Evolutionary conservation across 2,888 invertebrate species (phyloP).

Genomic region (Caprella mutica): DNA sequence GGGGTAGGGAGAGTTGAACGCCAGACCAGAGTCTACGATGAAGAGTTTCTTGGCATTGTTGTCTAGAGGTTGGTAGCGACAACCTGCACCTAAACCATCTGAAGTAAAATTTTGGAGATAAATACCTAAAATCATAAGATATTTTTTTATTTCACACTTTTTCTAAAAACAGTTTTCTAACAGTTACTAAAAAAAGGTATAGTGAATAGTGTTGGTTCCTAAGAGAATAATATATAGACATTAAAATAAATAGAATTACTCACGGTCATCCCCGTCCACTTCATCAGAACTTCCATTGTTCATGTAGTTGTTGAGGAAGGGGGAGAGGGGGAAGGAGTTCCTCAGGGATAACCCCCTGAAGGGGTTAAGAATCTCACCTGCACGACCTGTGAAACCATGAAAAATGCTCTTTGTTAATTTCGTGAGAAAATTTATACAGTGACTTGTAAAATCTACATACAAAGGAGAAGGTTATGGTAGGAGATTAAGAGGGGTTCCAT

Average conservation of each 20-base stretch:
- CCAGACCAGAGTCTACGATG: slow-evolving; percentile 44
- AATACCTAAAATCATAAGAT: too few relatives aligned
- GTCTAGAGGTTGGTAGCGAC: slow-evolving; percentile 41
- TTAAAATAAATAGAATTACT: slow-evolving; percentile 18
- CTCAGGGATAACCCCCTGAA: slow-evolving; percentile 42
- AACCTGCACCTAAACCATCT: slow-evolving; percentile 40
- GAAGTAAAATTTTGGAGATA: slow-evolving; percentile 19
- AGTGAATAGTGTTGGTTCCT: too few relatives aligned
- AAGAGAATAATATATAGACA: too few relatives aligned
- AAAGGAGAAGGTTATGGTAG: too few relatives aligned
- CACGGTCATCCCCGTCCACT: slow-evolving; percentile 26
- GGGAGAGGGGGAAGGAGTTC: slow-evolving; percentile 41
- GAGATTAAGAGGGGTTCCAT: too few relatives aligned
- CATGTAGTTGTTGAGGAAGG: too few relatives aligned
- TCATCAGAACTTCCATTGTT: slow-evolving; percentile 41
- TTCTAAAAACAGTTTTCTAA: too few relatives aligned
- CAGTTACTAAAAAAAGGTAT: too few relatives aligned
- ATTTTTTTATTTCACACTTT: too few relatives aligned
- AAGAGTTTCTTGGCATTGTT: slow-evolving; percentile 42
- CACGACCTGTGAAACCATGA: slow-evolving; percentile 41
- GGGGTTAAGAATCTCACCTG: slow-evolving; percentile 43
- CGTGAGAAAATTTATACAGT: too few relatives aligned
- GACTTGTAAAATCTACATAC: background rate
- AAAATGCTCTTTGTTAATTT: slow-evolving; percentile 39
- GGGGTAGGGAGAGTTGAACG: slow-evolving; percentile 45